phyloP scores from a whole-genome alignment of 2,113 vertebrate genomes.

The Tetraodon nigroviridis region DNA sequence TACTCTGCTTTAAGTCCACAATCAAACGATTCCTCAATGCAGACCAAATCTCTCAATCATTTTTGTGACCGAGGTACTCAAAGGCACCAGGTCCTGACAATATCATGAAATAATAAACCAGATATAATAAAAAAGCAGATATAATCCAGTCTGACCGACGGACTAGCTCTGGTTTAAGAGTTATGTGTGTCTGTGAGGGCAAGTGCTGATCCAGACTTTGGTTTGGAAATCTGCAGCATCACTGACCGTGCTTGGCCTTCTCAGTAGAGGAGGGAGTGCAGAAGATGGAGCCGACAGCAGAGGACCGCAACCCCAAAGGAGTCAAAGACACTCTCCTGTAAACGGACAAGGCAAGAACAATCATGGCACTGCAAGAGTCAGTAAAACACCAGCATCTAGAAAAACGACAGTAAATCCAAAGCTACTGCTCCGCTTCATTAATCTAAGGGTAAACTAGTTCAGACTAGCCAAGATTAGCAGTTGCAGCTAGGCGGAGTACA shows the following conservation, averaged over 20 bases:
- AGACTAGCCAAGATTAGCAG: slow-evolving; percentile 2
- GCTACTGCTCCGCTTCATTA: neutral
- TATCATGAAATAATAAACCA: too few species aligned
- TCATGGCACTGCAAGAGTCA: neutral
- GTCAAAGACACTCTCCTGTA: slow-evolving; percentile 85
- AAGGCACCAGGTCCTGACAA: too few species aligned
- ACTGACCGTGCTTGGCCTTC: slow-evolving; percentile 79
- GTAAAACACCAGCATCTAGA: too few species aligned
- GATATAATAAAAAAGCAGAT: too few species aligned
- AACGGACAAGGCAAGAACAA: slow-evolving; percentile 12
- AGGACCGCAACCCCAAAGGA: slow-evolving; percentile 69
- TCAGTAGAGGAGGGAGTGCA: slow-evolving; percentile 65
- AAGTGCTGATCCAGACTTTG: neutral
- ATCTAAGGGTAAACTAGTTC: neutral
- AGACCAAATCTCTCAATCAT: too few species aligned
- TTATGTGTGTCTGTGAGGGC: neutral
- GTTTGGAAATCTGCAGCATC: neutral
- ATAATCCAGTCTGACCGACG: too few species aligned
- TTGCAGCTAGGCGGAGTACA: slow-evolving; percentile 25
- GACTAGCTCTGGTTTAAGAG: too few species aligned
- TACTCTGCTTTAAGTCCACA: too few species aligned
- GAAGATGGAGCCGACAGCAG: slow-evolving; percentile 32
- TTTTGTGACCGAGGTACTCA: too few species aligned
- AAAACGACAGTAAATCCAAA: too few species aligned
- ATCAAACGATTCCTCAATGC: too few species aligned